Evolutionary conservation across 2,113 vertebrate species (phyloP).

Genomic region (Amphiprion ocellaris): DNA sequence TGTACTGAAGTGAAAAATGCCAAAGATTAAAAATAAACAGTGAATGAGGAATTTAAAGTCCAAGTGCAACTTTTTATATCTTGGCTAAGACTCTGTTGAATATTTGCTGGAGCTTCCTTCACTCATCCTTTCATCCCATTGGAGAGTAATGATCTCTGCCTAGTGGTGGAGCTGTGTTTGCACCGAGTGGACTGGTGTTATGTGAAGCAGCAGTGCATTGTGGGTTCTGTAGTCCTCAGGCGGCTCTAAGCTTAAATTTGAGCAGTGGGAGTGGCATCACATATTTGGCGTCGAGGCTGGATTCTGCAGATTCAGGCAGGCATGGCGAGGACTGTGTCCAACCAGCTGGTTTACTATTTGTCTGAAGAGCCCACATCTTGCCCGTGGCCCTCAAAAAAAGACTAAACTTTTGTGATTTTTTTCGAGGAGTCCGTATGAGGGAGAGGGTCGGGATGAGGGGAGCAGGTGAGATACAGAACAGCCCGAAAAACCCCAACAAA

Average conservation of each 20-base stretch:
- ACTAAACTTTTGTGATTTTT: constrained; percentile 89
- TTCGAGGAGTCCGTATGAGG: constrained; percentile 96
- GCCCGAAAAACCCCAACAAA: constrained; percentile 16
- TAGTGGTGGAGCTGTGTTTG: not conserved
- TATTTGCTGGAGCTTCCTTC: not conserved
- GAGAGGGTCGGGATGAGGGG: constrained; percentile 93
- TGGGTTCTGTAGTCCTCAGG: not conserved
- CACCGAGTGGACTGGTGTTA: constrained; percentile 18
- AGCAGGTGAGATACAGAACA: constrained; percentile 90
- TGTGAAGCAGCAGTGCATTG: constrained; percentile 13
- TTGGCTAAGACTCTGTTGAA: too few species aligned
- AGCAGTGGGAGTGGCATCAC: constrained; percentile 11
- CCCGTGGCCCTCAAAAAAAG: constrained; percentile 46
- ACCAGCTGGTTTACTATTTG: constrained; percentile 39
- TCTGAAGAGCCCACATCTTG: constrained; percentile 35
- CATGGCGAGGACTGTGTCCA: constrained; percentile 53
- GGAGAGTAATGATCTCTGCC: not conserved
- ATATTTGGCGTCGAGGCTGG: constrained; percentile 1
- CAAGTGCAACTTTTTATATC: too few species aligned
- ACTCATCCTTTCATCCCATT: not conserved
- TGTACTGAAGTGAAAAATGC: too few species aligned
- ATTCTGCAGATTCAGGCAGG: constrained; percentile 42
- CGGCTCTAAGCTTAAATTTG: not conserved
- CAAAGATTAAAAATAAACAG: too few species aligned
- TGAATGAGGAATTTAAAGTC: too few species aligned